Evolutionary conservation across 2,113 vertebrate species (phyloP), one percentile per base, ranked within the genome.

Genomic region (Calyptommatus sinebrachiatus): DNA sequence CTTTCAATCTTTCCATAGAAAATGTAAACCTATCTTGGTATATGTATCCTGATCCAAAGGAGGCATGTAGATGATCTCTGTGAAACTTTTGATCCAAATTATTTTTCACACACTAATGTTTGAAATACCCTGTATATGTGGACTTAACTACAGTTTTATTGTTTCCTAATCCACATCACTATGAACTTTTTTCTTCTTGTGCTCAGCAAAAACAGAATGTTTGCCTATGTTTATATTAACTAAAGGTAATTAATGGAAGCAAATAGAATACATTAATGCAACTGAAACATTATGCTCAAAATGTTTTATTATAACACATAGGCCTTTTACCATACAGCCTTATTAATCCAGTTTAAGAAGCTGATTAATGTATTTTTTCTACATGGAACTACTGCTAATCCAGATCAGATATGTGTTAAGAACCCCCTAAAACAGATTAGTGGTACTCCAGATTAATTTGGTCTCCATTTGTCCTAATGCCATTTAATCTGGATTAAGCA

Each of bases 181-280:
- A 45, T 21, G 7, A 41, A 41, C 16, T 57, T 67, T 28, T 21
- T 77, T 53, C 46, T 12, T 69, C 35, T 31, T 77, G 45, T 48
- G 45, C 62, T 67, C 48, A 78, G 66, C 48, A 78, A 69, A 77
- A 22, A 57, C 12, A 35, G 20, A 2, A 35, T 57, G 65, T 41
- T 78, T 69, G 26, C 20, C 29, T 22, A 26, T 22, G 26, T 77
- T 68, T 29, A 57, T 7, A 69, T 20, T 67, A 53, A 48, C 63
- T 24, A 12, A 45, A 78, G 66, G 26, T 48, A 69, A 78, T 78
- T 78, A 78, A 48, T 35, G 48, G 76, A 20, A 68, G 65, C 76
- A 77, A 68, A 35, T 16, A n/a, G 66, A 60, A 69, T 9, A 78
- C 28, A 78, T 69, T 67, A 78, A 31, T n/a, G 66, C 20, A 8